A percentile compares a stretch with the other conserved stretches of the same genome.
These are phyloP conservation scores for Eulemur macaco DNA, from an alignment of 2,113 vertebrate genomes.

Conservation along the genomic window DNA sequence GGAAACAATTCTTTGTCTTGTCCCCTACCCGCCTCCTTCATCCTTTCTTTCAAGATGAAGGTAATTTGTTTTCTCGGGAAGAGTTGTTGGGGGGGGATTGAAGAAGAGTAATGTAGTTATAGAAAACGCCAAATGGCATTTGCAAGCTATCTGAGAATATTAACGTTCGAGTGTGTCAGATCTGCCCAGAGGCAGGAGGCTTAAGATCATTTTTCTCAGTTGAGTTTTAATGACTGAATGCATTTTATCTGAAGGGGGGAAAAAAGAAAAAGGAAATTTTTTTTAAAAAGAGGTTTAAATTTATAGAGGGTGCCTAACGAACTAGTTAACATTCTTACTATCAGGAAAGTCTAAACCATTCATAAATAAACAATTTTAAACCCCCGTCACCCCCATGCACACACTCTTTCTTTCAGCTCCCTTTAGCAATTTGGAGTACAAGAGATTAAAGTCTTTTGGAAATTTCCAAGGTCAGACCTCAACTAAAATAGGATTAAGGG, in stretches of 20 bases:
- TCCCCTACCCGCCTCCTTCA: background rate
- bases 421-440: conserved; percentile 61
- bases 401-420: background rate
- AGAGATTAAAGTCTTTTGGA: conserved; percentile 62
- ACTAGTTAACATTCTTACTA: conserved; percentile 28
- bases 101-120: background rate
- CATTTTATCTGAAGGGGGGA: background rate
- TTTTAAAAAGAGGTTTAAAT: background rate
- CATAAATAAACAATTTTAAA: background rate
- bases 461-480: conserved; percentile 61
- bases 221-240: conserved; percentile 21
- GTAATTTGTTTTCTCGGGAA: conserved; percentile 52
- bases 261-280: background rate
- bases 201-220: conserved; percentile 31
- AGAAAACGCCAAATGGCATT: conserved; percentile 41
- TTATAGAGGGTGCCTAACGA: background rate
- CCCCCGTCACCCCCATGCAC: background rate
- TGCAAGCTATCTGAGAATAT: background rate
- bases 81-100: background rate
- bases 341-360: background rate
- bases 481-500: conserved; percentile 42
- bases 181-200: background rate
- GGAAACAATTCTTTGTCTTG: background rate
- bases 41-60: background rate
- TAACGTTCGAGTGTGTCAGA: background rate